Evolutionary conservation across 1,140 invertebrate species (phyloP).

Genomic region (Drosophila fuyamai): DNA sequence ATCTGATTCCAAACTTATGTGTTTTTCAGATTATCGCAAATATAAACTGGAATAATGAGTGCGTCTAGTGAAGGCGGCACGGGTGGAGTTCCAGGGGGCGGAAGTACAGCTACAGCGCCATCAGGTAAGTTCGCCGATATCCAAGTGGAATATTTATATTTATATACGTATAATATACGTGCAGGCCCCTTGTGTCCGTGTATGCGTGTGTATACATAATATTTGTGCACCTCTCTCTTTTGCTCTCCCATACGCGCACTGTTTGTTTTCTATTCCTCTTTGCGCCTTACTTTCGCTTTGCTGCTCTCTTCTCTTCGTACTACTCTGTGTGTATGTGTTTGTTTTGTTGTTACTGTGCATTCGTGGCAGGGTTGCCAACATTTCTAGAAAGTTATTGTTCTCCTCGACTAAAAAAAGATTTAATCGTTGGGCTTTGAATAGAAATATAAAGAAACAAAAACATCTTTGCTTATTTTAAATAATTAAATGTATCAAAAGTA

Average conservation of each 20-base stretch:
- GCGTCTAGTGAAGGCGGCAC: constrained; percentile 72
- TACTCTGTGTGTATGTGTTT: constrained; percentile 34
- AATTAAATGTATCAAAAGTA: too few species aligned
- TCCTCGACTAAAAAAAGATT: background rate
- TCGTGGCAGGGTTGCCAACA: constrained; percentile 59
- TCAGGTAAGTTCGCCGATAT: constrained; percentile 66
- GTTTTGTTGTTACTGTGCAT: constrained; percentile 74
- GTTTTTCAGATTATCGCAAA: constrained; percentile 57
- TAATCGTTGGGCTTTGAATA: background rate
- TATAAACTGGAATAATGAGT: constrained; percentile 67
- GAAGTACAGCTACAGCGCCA: constrained; percentile 70
- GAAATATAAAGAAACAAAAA: too few species aligned
- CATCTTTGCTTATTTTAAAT: too few species aligned
- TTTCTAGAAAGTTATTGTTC: background rate
- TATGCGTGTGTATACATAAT: constrained; percentile 69
- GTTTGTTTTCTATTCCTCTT: constrained; percentile 68
- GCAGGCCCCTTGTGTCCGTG: constrained; percentile 42
- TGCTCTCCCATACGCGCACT: constrained; percentile 67
- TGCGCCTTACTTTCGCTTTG: constrained; percentile 51
- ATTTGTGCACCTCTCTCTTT: constrained; percentile 64
- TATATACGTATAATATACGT: constrained; percentile 37
- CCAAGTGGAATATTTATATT: constrained; percentile 36
- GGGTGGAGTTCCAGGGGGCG: constrained; percentile 55
- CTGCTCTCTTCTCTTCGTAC: constrained; percentile 30
- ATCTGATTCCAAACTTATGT: constrained; percentile 11